These are phyloP conservation scores for Bradypodion pumilum DNA, from an alignment of 2,797 vertebrate species.

Conservation along the genomic window DNA sequence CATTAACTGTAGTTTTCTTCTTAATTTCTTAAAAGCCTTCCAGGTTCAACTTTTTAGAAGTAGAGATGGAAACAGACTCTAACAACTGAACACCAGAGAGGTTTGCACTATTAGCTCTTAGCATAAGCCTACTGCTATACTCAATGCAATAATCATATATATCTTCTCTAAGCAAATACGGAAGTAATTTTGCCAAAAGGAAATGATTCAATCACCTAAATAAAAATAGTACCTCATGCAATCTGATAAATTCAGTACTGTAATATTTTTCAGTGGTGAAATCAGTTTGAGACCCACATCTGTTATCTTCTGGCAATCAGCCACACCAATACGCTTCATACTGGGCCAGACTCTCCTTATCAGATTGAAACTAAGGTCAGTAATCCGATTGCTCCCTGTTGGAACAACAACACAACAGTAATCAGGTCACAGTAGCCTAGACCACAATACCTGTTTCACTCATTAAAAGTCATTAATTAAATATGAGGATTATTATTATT, in stretches of 20 bases:
- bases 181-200: constrained; percentile 21
- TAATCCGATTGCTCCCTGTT: constrained; percentile 80
- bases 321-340: constrained; percentile 76
- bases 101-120: no score
- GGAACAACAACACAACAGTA: constrained; percentile 41
- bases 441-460: constrained; percentile 4
- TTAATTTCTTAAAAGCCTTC: no score
- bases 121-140: no score
- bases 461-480: background rate
- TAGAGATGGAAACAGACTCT: no score
- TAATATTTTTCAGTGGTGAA: constrained; percentile 74
- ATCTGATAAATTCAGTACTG: constrained; percentile 78
- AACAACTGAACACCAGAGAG: no score
- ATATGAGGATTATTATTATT: background rate
- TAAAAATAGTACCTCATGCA: constrained; percentile 76
- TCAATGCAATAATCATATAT: no score
- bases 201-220: constrained; percentile 10
- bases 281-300: constrained; percentile 76
- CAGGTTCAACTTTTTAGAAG: no score
- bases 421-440: constrained; percentile 7
- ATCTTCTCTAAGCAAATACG: no score
- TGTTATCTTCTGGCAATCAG: constrained; percentile 79
- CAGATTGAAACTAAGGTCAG: constrained; percentile 77
- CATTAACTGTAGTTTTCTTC: no score
- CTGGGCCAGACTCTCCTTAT: constrained; percentile 76